These are phyloP conservation scores for Todus mexicanus DNA, from an alignment of 2,797 vertebrate genomes.

Conservation along the genomic window DNA sequence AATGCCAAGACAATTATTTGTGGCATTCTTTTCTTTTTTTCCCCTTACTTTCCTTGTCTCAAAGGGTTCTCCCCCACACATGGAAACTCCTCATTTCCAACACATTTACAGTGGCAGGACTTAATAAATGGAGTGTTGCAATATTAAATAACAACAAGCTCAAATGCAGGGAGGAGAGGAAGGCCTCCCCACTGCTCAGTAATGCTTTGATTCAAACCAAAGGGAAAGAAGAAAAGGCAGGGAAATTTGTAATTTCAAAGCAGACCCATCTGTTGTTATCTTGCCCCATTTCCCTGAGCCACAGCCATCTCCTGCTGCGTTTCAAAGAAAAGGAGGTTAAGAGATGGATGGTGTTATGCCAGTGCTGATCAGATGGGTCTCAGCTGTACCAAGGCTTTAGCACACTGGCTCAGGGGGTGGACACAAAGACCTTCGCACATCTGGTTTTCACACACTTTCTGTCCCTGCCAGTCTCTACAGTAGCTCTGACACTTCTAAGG, in stretches of 20 bases:
- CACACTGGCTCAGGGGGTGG: background rate
- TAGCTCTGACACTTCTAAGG: background rate
- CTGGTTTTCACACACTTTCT: background rate
- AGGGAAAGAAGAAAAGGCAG: background rate
- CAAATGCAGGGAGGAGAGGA: background rate
- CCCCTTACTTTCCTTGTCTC: background rate
- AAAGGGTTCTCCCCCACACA: conserved; percentile 22
- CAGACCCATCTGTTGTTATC: background rate
- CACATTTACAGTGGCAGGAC: background rate
- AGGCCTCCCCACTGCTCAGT: conserved; percentile 15
- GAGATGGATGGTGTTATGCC: background rate
- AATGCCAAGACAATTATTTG: background rate
- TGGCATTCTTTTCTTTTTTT: background rate
- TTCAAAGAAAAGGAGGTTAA: background rate
- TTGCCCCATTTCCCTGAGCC: background rate
- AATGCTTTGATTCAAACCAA: background rate
- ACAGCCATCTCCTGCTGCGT: background rate
- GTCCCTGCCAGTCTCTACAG: background rate
- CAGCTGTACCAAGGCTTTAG: background rate
- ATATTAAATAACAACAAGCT: conserved; percentile 38
- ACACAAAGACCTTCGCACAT: background rate
- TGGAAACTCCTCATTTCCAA: background rate
- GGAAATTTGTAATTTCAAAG: background rate
- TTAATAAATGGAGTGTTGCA: conserved; percentile 12
- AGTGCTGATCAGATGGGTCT: background rate